These are phyloP conservation scores for Guaruba guarouba DNA, from an alignment of 2,113 vertebrate genomes.

Conservation along the genomic window DNA sequence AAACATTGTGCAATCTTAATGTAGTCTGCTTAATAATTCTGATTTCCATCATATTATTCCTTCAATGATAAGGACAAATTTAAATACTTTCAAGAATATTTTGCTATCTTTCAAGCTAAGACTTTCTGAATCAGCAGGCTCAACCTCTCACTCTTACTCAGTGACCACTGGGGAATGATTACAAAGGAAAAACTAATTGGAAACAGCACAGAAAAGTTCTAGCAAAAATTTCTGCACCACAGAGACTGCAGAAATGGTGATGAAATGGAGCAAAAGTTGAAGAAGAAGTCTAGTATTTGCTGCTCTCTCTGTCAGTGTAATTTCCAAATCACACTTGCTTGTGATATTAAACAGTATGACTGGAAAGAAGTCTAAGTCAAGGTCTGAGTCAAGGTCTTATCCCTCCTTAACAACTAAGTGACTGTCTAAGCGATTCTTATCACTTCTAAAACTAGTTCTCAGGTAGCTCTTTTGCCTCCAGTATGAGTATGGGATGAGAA, in stretches of 20 bases:
- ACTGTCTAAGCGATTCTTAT: not conserved
- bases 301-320: not conserved
- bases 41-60: not conserved
- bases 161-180: not conserved
- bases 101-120: not conserved
- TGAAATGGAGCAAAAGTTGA: not conserved
- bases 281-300: not conserved
- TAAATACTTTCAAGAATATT: not conserved
- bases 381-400: not conserved
- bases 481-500: not conserved
- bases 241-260: not conserved
- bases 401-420: not conserved
- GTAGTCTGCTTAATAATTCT: not conserved
- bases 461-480: not conserved
- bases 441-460: not conserved
- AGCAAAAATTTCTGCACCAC: not conserved
- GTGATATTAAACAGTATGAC: rapidly evolving
- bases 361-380: not conserved
- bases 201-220: not conserved
- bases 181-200: not conserved
- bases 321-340: rapidly evolving
- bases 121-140: not conserved
- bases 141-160: not conserved
- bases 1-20: not conserved
- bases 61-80: not conserved